Evolutionary conservation across 2,113 vertebrate genomes (phyloP).

Genomic region (Dasypus novemcinctus): DNA sequence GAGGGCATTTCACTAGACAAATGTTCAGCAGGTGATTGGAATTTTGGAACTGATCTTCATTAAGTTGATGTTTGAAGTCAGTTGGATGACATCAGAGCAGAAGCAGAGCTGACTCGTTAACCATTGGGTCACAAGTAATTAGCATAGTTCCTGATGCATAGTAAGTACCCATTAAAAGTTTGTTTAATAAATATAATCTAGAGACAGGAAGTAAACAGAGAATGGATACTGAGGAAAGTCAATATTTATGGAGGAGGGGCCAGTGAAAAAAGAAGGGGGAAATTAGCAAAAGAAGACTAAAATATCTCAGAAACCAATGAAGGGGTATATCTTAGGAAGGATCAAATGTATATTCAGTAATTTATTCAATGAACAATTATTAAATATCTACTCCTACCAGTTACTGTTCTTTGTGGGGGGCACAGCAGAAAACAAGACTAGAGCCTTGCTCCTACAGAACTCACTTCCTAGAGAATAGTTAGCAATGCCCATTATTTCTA

Average conservation of each 20-base stretch:
- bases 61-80: not conserved
- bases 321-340: not conserved
- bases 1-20: not conserved
- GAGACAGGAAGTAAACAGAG: not conserved
- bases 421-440: not conserved
- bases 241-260: not conserved
- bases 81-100: not conserved
- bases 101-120: not conserved
- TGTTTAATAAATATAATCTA: not conserved
- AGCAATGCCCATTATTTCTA: not conserved
- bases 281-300: not conserved
- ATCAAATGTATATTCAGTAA: not conserved
- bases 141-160: not conserved
- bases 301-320: constrained; percentile 3
- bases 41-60: not conserved
- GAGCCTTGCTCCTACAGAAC: not conserved
- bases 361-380: not conserved
- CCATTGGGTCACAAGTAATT: not conserved
- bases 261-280: not conserved
- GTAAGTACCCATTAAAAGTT: not conserved
- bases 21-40: not conserved
- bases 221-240: not conserved
- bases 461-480: not conserved
- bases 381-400: not conserved
- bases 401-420: not conserved